Base-by-base conservation (phyloP, 1,140 invertebrate species). In the Heliconius himera region DNA sequence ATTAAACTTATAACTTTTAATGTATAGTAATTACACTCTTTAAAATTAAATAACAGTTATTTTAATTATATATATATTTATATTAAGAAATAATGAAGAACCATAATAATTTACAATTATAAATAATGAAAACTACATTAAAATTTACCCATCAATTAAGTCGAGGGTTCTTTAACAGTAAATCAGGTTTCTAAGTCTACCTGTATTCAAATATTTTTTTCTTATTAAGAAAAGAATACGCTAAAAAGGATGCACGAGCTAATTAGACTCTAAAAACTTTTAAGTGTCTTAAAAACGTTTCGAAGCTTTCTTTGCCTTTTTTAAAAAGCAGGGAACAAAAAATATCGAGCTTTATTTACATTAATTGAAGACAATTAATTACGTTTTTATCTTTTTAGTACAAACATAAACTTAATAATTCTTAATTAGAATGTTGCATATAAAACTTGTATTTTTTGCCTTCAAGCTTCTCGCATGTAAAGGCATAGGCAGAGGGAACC, bases 221-320 rank as follows among this genome's bases (percentile, higher is more conserved):
- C 60, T 66, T 66, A 66, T 66, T 66, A 22, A 29, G 60, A 29
- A 66, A 66, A 66, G 60, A 66, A 66, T 26, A 66, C 60, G 26
- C 60, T 66, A 66, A 66, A 60, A 66, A 66, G 60, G 60, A 66
- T 66, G 26, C 60, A 11, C 22, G 22, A 66, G 60, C 26, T 66
- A 60, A 29, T 66, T 66, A 66, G 60, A 29, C 26, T 66, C 60
- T 66, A 66, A 66, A 60, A 66, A 29, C 26, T 26, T 66, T 29
- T 66, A 29, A 66, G 60, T 66, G 4, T 29, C 26, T n/a, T 29
- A 16, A 66, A 66, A 66, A 66, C 22, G 22, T 66, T 29, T 66
- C 22, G 54, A 22, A 22, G 54, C n/a, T 22, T 56, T 29, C 9
- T 66, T 29, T 26, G 16, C 4, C 60, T 3, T 29, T 66, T 66